A percentile compares a stretch with the other conserved stretches of the same genome.
These are phyloP conservation scores for Mythimna lalbum DNA, from an alignment of 2,888 invertebrate genomes.

Conservation along the genomic window DNA sequence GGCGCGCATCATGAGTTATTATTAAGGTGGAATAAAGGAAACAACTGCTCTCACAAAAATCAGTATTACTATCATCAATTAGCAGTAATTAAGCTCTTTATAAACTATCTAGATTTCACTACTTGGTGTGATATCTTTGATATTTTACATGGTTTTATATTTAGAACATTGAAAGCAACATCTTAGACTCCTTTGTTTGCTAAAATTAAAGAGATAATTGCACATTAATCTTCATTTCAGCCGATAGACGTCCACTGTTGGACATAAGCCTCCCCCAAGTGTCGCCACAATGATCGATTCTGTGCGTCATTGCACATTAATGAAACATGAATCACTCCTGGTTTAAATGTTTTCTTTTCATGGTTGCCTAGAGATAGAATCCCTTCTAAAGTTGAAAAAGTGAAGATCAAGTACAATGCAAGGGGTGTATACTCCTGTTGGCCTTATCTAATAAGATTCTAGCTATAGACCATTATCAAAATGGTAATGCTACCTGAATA, in stretches of 20 bases:
- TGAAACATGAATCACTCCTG: slow-evolving; percentile 17
- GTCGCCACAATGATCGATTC: too few species aligned
- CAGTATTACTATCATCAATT: slow-evolving; percentile 7
- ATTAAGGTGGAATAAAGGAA: slow-evolving; percentile 39
- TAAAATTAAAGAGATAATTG: not conserved
- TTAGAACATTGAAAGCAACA: slow-evolving; percentile 32
- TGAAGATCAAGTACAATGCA: too few species aligned
- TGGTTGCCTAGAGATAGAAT: not conserved
- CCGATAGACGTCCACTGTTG: too few species aligned
- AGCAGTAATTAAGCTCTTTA: slow-evolving; percentile 6
- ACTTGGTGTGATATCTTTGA: not conserved
- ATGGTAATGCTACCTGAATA: not conserved
- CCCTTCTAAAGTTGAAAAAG: not conserved
- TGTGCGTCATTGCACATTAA: not conserved
- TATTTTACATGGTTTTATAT: slow-evolving; percentile 30
- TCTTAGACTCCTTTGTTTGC: slow-evolving; percentile 22
- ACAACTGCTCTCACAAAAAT: not conserved
- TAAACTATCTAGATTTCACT: slow-evolving; percentile 11
- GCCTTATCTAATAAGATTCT: too few species aligned
- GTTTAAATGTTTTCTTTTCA: not conserved
- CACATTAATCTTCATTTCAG: too few species aligned
- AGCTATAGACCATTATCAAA: not conserved
- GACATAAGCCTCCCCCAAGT: too few species aligned
- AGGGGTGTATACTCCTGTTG: too few species aligned
- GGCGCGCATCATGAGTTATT: slow-evolving; percentile 57